Percentiles rank a stretch among this genome's conserved stretches.
phyloP scores from a whole-genome alignment of 2,888 invertebrate genomes.

The Leptopilina syphax region DNA sequence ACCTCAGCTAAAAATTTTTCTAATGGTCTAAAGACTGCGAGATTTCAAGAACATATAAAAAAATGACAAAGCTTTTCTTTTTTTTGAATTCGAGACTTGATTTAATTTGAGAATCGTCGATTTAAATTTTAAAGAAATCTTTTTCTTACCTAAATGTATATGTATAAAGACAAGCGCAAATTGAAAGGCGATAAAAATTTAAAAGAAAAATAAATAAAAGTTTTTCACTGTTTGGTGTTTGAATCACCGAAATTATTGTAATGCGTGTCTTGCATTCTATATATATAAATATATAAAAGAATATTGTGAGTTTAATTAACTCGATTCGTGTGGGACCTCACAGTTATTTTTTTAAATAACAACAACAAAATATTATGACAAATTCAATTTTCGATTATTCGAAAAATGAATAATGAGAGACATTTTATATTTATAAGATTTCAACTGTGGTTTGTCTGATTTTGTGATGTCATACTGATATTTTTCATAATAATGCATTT shows the following conservation, averaged over 20 bases:
- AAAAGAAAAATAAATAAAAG: background rate
- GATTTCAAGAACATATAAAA: slow-evolving; percentile 19
- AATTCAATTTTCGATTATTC: slow-evolving; percentile 18
- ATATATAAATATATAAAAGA: background rate
- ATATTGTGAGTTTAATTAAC: slow-evolving; percentile 14
- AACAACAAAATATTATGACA: slow-evolving; percentile 5
- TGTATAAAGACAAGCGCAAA: background rate
- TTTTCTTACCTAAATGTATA: slow-evolving; percentile 34
- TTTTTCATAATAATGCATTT: slow-evolving; percentile 26
- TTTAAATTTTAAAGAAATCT: slow-evolving; percentile 13
- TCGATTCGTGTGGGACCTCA: slow-evolving; percentile 29
- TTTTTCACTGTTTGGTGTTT: slow-evolving; percentile 8
- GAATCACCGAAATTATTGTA: slow-evolving; percentile 14
- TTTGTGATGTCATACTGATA: slow-evolving; percentile 19
- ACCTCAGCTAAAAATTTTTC: slow-evolving; percentile 46
- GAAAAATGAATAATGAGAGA: background rate
- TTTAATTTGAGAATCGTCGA: slow-evolving; percentile 30
- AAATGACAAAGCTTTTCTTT: slow-evolving; percentile 43
- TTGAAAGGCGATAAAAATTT: slow-evolving; percentile 21
- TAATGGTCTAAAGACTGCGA: slow-evolving; percentile 40
- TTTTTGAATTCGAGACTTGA: background rate
- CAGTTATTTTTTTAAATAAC: slow-evolving; percentile 20
- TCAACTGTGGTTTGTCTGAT: slow-evolving; percentile 22
- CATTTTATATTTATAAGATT: slow-evolving; percentile 2
- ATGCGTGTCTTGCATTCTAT: slow-evolving; percentile 15